Percentiles rank a stretch among this genome's conserved stretches.
These are phyloP conservation scores for Petrocephalus zakoni DNA, from an alignment of 2,113 vertebrate genomes.

Conservation along the genomic window DNA sequence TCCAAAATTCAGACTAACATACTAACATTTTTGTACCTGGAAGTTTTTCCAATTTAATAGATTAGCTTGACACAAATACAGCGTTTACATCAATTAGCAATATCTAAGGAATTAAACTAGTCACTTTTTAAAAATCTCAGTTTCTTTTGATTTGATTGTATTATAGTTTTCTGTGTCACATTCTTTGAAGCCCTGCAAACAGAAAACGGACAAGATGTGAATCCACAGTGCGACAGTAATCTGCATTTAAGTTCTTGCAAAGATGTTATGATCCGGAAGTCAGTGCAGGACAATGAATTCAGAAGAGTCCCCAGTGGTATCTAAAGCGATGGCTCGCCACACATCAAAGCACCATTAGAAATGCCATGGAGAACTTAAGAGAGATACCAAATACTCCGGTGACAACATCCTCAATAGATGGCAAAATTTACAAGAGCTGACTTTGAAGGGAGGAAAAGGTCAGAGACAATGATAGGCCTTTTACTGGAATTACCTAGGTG, in stretches of 20 bases:
- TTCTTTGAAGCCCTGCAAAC: constrained; percentile 22
- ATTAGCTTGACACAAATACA: background rate
- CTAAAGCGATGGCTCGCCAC: background rate
- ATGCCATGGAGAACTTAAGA: constrained; percentile 19
- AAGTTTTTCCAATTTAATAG: background rate
- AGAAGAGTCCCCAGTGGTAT: constrained; percentile 16
- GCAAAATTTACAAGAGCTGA: constrained; percentile 35
- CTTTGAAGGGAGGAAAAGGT: constrained; percentile 38
- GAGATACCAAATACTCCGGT: constrained; percentile 24
- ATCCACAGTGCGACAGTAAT: background rate
- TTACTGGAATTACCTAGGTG: background rate
- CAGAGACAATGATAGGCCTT: constrained; percentile 21
- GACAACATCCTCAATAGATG: constrained; percentile 24
- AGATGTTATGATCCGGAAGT: constrained; percentile 7
- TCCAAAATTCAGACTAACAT: background rate
- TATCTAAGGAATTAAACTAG: background rate
- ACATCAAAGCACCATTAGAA: constrained; percentile 9
- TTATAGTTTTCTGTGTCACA: background rate
- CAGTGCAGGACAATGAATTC: constrained; percentile 6
- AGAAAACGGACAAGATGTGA: background rate
- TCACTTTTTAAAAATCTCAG: constrained; percentile 8
- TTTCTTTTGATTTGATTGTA: background rate
- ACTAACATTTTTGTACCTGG: background rate
- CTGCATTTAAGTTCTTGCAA: constrained; percentile 19
- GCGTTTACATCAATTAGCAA: background rate